Evolutionary conservation across 2,113 vertebrate species (phyloP).

Genomic region (Progne subis): DNA sequence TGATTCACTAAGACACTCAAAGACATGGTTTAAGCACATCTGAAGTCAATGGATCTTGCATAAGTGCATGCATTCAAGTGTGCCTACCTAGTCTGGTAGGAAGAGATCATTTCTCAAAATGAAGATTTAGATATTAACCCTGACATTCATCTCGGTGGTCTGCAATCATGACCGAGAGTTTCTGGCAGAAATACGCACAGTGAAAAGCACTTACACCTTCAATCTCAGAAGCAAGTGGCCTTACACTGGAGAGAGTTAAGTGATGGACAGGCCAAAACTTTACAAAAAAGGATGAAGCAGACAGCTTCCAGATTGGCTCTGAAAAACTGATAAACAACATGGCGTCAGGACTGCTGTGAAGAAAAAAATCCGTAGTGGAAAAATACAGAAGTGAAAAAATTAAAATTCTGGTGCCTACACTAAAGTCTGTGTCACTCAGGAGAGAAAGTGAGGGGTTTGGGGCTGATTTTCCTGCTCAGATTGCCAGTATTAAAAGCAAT

Average conservation of each 20-base stretch:
- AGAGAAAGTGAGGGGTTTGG: neutral
- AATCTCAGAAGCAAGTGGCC: neutral
- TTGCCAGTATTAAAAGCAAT: neutral
- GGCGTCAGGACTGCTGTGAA: neutral
- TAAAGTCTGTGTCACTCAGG: neutral
- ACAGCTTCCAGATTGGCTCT: neutral
- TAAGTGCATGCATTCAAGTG: neutral
- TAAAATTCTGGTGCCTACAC: neutral
- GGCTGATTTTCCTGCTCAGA: neutral
- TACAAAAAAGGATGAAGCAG: neutral
- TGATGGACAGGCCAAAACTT: neutral
- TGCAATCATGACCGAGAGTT: neutral
- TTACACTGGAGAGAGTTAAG: neutral
- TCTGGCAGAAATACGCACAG: neutral
- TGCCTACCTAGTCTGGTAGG: neutral
- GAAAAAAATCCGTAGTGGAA: neutral
- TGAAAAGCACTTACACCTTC: neutral
- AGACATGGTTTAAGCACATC: neutral
- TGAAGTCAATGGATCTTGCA: neutral
- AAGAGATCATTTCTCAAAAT: neutral
- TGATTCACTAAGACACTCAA: neutral
- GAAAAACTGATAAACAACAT: neutral
- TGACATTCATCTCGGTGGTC: neutral
- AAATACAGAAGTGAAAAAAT: neutral
- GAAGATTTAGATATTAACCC: neutral